A percentile compares a stretch with the other conserved stretches of the same genome.
Conservation (phyloP, 2,113 vertebrate genomes). For the Marmota monax region DNA sequence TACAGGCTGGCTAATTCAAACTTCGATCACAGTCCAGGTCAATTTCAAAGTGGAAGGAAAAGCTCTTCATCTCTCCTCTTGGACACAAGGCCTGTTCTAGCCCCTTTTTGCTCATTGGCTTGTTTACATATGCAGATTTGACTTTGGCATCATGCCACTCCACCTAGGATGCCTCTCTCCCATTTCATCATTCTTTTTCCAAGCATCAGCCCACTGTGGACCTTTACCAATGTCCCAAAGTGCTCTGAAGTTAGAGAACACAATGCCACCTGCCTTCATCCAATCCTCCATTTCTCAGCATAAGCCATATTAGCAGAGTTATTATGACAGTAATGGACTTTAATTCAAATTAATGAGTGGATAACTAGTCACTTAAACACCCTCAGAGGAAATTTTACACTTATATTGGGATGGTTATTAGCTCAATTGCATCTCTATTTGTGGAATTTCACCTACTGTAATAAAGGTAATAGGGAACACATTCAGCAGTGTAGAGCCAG, state of each 20-base stretch:
- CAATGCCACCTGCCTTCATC: not conserved
- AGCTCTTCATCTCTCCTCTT: not conserved
- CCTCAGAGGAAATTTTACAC: slow-evolving; percentile 28
- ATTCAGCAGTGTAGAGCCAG: rapidly evolving
- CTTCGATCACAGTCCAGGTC: not conserved
- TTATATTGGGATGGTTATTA: not conserved
- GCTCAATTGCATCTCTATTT: slow-evolving; percentile 41
- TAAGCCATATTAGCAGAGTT: not conserved
- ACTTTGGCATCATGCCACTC: not conserved
- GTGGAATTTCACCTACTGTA: not conserved
- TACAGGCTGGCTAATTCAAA: not conserved
- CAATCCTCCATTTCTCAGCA: not conserved
- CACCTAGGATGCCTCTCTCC: too few species aligned
- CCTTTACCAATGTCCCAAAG: too few species aligned
- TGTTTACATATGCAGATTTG: not conserved
- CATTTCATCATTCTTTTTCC: not conserved
- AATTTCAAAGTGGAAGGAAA: slow-evolving; percentile 18
- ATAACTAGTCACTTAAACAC: slow-evolving; percentile 59
- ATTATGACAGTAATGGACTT: slow-evolving; percentile 52
- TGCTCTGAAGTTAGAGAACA: not conserved
- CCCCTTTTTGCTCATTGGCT: not conserved
- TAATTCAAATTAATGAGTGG: slow-evolving; percentile 64
- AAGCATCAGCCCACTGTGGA: not conserved
- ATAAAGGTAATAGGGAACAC: not conserved
- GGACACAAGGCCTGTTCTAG: not conserved